Base-by-base conservation (phyloP, 1,140 invertebrate genomes). In the Geopemphigus sp. region DNA sequence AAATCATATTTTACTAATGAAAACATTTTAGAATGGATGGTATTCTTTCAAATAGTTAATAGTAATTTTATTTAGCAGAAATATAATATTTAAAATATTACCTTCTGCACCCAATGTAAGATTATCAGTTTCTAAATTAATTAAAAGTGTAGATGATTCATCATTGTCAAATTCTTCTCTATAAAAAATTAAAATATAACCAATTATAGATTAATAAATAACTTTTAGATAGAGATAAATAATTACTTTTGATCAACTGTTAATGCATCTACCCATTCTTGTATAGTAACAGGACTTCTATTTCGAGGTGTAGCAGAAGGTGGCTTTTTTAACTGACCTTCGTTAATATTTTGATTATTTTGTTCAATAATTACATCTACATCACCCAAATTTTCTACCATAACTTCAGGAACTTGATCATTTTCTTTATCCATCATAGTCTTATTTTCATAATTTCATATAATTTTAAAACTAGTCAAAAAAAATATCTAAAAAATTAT, bases 241-340 rank as follows among this genome's bases (percentile, higher is more conserved):
- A n/a, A 39, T 61, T 70, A 61, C 64, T 80, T 80, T 61, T 80
- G 72, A 32, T 72, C 56, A 56, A 82, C 70, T 17, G 80, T 82
- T 24, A 85, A 74, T 14, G 84, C 84, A 74, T 85, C 84, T n/a
- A 85, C 83, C 84, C 84, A 85, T 81, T 84, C 83, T 81, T 85
- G 84, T 19, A 84, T 83, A 54, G 84, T 84, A 24, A 85, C 83
- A 12, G 84, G 84, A 26, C 83, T 84, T 66, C 84, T 85, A 81
- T 84, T 84, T 32, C 84, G 80, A 22, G 83, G 83, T 10, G 81
- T 66, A 47, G 24, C 64, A 22, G 57, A 63, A 63, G 29, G 39
- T 50, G 74, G 74, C 47, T 14, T 39, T 78, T 78, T 59, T 26
- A 78, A 17, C 47, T 78, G 74, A 47, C 56, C 56, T 61, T 78